phyloP scores from a whole-genome alignment of 2,113 vertebrate genomes.

The Guaruba guarouba region DNA sequence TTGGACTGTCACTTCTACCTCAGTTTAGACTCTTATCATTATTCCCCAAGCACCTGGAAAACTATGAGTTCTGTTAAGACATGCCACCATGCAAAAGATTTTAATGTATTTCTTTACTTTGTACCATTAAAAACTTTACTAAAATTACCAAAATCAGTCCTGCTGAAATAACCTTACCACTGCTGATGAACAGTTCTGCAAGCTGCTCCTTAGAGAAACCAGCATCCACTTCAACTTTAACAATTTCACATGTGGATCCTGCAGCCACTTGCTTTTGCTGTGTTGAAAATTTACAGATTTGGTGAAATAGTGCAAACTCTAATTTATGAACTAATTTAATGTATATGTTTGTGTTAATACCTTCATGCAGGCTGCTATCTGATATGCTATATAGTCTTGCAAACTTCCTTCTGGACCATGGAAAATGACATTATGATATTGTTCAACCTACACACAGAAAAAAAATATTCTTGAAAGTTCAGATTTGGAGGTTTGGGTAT shows the following conservation, averaged over 20 bases:
- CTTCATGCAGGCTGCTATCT: constrained; percentile 88
- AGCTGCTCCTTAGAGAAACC: constrained; percentile 90
- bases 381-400: constrained; percentile 85
- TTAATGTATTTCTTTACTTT: neutral
- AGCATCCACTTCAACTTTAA: constrained; percentile 85
- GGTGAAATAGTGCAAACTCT: neutral
- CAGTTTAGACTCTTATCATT: neutral
- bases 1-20: neutral
- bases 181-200: constrained; percentile 87
- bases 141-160: neutral
- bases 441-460: constrained; percentile 83
- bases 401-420: constrained; percentile 94
- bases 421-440: constrained; percentile 91
- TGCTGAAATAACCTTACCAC: constrained; percentile 75
- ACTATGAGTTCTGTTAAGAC: neutral
- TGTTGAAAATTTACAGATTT: constrained; percentile 21
- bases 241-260: constrained; percentile 85
- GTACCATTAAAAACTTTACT: neutral
- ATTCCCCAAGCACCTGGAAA: neutral
- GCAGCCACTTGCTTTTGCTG: constrained; percentile 86
- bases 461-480: neutral
- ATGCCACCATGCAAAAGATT: neutral
- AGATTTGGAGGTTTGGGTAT: neutral
- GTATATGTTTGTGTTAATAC: constrained; percentile 56
- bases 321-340: neutral